Evolutionary conservation across 2,888 invertebrate genomes (phyloP).

Genomic region (Pomacea canaliculata): DNA sequence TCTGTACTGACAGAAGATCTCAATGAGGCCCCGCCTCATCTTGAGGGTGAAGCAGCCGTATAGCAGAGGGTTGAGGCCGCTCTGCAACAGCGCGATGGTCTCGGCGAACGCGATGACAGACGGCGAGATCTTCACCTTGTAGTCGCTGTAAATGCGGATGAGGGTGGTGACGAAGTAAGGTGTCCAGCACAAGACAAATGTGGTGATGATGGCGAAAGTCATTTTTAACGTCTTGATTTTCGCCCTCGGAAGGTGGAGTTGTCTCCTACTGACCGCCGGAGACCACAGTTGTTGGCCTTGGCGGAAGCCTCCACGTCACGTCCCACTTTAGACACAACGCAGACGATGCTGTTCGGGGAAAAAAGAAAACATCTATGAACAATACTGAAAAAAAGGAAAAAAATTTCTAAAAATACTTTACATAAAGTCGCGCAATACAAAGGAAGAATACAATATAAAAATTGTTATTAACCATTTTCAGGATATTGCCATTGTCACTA

Average conservation of each 20-base stretch:
- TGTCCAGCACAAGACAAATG: slow-evolving; percentile 71
- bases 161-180: slow-evolving; percentile 71
- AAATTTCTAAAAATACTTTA: too few relatives aligned
- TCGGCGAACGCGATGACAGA: slow-evolving; percentile 68
- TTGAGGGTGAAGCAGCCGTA: slow-evolving; percentile 71
- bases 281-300: slow-evolving; percentile 33
- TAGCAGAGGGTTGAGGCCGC: slow-evolving; percentile 70
- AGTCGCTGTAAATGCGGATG: slow-evolving; percentile 69
- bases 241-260: slow-evolving; percentile 68
- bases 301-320: slow-evolving; percentile 27
- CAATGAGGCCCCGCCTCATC: slow-evolving; percentile 52
- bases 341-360: slow-evolving; percentile 30
- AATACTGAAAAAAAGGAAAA: too few relatives aligned
- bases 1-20: slow-evolving; percentile 50
- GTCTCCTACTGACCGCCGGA: slow-evolving; percentile 48
- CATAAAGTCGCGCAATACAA: too few relatives aligned
- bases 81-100: slow-evolving; percentile 65
- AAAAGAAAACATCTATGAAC: not conserved
- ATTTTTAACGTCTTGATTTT: slow-evolving; percentile 71
- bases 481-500: too few relatives aligned
- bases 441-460: too few relatives aligned
- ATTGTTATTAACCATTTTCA: too few relatives aligned
- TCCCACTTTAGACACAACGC: slow-evolving; percentile 33
- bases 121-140: slow-evolving; percentile 59
- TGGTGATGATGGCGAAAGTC: slow-evolving; percentile 70